phyloP scores from a whole-genome alignment of 2,113 vertebrate genomes.

The Gadus macrocephalus region DNA sequence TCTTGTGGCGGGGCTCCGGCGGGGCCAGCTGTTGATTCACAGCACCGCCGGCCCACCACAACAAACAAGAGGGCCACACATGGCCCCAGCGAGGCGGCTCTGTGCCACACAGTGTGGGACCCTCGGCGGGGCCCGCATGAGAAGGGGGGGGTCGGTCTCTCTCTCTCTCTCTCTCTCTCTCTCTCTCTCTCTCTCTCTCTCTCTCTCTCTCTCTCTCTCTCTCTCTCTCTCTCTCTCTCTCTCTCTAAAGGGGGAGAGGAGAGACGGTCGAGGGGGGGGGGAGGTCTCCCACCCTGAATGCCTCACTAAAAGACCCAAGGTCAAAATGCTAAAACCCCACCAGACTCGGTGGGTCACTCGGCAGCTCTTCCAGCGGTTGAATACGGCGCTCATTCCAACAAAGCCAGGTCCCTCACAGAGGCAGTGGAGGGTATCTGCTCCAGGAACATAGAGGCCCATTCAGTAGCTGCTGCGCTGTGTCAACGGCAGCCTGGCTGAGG shows the following conservation, averaged over 20 bases:
- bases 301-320: background rate
- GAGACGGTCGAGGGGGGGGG: background rate
- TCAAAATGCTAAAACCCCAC: background rate
- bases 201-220: constrained; percentile 29
- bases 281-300: background rate
- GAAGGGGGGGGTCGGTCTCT: background rate
- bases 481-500: constrained; percentile 60
- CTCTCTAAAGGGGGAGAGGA: background rate
- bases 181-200: background rate
- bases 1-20: constrained; percentile 52
- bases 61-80: constrained; percentile 66
- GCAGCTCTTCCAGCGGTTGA: constrained; percentile 13
- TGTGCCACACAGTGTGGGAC: constrained; percentile 35
- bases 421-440: constrained; percentile 44
- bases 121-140: constrained; percentile 26
- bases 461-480: constrained; percentile 42
- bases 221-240: constrained; percentile 51
- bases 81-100: constrained; percentile 45
- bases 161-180: background rate
- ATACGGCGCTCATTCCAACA: constrained; percentile 36
- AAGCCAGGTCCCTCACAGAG: constrained; percentile 37
- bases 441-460: constrained; percentile 61
- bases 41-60: constrained; percentile 60
- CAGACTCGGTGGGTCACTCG: background rate
- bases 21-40: constrained; percentile 68